Evolutionary conservation across 1,140 invertebrate species (phyloP).

Genomic region (Orius insidiosus): DNA sequence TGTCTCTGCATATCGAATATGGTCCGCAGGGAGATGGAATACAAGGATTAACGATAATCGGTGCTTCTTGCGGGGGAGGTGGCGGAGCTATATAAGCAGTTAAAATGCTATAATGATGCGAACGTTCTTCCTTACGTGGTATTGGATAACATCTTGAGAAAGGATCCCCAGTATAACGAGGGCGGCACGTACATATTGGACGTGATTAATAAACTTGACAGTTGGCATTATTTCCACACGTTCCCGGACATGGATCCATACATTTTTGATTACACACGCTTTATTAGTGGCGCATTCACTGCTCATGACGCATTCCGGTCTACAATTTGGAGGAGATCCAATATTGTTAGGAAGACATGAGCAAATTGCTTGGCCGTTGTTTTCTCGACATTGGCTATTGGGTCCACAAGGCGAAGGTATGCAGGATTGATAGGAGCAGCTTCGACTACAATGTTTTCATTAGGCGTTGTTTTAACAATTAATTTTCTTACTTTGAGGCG

Average conservation of each 20-base stretch:
- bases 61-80: constrained; percentile 29
- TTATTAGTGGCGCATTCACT: constrained; percentile 42
- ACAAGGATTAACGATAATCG: constrained; percentile 54
- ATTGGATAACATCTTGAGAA: constrained; percentile 33
- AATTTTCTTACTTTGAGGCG: constrained; percentile 33
- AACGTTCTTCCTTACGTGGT: constrained; percentile 17
- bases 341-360: constrained; percentile 41
- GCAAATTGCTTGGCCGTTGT: constrained; percentile 41
- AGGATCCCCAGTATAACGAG: constrained; percentile 38
- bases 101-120: not conserved
- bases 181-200: constrained; percentile 35
- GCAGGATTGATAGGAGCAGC: constrained; percentile 27
- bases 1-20: constrained; percentile 49
- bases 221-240: constrained; percentile 54
- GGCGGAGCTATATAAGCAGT: constrained; percentile 15
- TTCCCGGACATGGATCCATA: constrained; percentile 42
- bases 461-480: constrained; percentile 26
- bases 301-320: constrained; percentile 44
- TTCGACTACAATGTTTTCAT: not conserved
- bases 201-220: constrained; percentile 54
- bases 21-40: constrained; percentile 51
- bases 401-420: constrained; percentile 40
- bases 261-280: constrained; percentile 53
- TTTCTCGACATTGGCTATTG: constrained; percentile 40
- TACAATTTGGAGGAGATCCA: constrained; percentile 42